These are phyloP conservation scores for Sminthurides bifidus DNA, from an alignment of 1,140 invertebrate genomes.

Conservation along the genomic window DNA sequence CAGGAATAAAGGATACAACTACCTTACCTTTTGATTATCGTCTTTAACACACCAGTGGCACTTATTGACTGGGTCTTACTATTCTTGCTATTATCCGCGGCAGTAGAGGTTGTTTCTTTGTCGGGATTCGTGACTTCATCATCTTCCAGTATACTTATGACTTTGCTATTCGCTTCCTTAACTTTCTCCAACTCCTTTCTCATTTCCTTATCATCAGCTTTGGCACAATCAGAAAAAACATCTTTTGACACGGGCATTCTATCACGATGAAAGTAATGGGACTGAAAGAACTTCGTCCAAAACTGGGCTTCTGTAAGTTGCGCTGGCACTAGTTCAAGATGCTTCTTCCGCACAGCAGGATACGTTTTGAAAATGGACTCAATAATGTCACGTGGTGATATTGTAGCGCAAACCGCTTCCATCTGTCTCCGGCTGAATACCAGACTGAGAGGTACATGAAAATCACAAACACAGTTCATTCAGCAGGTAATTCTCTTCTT, in stretches of 20 bases:
- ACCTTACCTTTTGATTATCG: slow-evolving; percentile 68
- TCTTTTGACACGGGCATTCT: slow-evolving; percentile 76
- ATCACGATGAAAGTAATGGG: slow-evolving; percentile 98
- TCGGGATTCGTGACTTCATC: neutral
- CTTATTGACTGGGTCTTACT: slow-evolving; percentile 23
- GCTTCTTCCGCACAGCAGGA: slow-evolving; percentile 94
- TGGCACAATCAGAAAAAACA: slow-evolving; percentile 92
- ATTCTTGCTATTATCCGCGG: slow-evolving; percentile 17
- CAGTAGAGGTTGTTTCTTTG: neutral
- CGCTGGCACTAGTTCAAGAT: slow-evolving; percentile 88
- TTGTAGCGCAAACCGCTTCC: slow-evolving; percentile 97
- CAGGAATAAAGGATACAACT: neutral
- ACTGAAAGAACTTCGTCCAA: slow-evolving; percentile 99
- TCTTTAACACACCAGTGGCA: slow-evolving; percentile 56
- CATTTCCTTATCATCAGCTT: slow-evolving; percentile 72
- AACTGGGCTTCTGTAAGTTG: slow-evolving; percentile 93
- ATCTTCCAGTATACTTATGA: slow-evolving; percentile 17
- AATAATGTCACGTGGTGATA: slow-evolving; percentile 90
- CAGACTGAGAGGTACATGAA: slow-evolving; percentile 45
- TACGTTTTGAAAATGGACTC: slow-evolving; percentile 98
- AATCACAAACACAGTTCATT: neutral
- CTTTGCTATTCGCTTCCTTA: slow-evolving; percentile 5
- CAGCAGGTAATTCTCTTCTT: slow-evolving; percentile 10
- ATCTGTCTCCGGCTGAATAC: slow-evolving; percentile 93
- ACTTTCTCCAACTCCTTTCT: slow-evolving; percentile 21